Evolutionary conservation across 2,113 vertebrate species (phyloP), one percentile per base, ranked within the genome.

Genomic region (Hippocampus mohnikei): DNA sequence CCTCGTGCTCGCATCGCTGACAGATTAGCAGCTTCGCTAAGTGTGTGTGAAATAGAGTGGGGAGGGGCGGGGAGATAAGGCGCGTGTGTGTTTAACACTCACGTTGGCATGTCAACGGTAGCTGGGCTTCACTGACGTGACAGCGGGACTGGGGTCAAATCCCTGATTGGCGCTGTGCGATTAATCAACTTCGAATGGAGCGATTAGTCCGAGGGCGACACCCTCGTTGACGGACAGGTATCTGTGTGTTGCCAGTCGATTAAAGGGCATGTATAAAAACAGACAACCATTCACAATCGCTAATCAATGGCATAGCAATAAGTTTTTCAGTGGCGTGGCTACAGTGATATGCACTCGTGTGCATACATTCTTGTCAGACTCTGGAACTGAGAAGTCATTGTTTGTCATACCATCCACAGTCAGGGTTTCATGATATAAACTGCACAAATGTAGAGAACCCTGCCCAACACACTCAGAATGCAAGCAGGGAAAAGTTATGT

Each of bases 21-120:
- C 87, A 90, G 89, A 91, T 91, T 90, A 92, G 85, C 88, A 72
- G 76, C 79, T 81, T 81, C 4, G 8, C 69, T 81, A 12, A 52
- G 67, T 66, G 74, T 66, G 71, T 67, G 72, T 67, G 78, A 67
- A 71, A 37, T 60, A 5, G 60, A 37, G 68, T 58, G 68, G 63
- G 63, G 46, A 50, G 16, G 16, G 46, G 15, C 46, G 46, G 23
- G 67, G 67, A 29, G 0, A 67, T 23, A 76, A 48, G 72, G 72
- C 21, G 66, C 66, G 72, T 72, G 78, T 80, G 71, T 68, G 55
- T 21, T 11, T 56, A 79, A 67, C 65, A 13, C 76, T 81, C 64
- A 67, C 79, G 82, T 75, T 74, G 78, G 78, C 74, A 73, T 79
- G 78, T 85, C 74, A 85, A 78, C 75, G 74, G 79, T 83, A 84